phyloP scores from a whole-genome alignment of 2,113 vertebrate species.

The Marcusenius ussheri region DNA sequence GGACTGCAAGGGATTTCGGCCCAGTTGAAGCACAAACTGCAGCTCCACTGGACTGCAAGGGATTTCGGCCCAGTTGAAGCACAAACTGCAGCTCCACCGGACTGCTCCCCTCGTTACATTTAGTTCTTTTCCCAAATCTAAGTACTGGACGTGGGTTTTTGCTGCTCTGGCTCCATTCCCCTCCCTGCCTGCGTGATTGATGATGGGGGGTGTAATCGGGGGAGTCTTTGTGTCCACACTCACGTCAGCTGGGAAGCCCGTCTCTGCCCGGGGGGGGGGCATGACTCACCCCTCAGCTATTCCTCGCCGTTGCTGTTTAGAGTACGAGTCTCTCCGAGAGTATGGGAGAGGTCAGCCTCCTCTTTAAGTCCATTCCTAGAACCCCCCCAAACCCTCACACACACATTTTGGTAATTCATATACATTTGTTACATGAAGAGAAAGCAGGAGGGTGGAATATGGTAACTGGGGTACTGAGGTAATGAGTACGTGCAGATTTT shows the following conservation, averaged over 20 bases:
- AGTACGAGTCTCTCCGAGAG: conserved; percentile 40
- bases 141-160: not conserved
- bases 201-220: not conserved
- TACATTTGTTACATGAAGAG: not conserved
- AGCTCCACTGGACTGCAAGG: conserved; percentile 21
- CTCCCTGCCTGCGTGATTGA: not conserved
- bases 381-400: not conserved
- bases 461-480: not conserved
- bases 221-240: not conserved
- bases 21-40: not conserved
- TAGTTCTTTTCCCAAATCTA: not conserved
- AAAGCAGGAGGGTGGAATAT: not conserved
- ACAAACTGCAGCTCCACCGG: not conserved
- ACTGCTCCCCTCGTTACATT: not conserved
- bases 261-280: not conserved
- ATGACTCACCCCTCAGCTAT: conserved; percentile 61
- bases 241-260: not conserved
- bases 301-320: conserved; percentile 52
- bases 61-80: conserved; percentile 18
- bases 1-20: conserved; percentile 42
- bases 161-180: not conserved
- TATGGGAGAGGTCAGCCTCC: conserved; percentile 25
- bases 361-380: not conserved
- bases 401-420: not conserved
- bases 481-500: not conserved